Evolutionary conservation across 2,797 vertebrate species (phyloP).

Genomic region (Sphenodon punctatus): DNA sequence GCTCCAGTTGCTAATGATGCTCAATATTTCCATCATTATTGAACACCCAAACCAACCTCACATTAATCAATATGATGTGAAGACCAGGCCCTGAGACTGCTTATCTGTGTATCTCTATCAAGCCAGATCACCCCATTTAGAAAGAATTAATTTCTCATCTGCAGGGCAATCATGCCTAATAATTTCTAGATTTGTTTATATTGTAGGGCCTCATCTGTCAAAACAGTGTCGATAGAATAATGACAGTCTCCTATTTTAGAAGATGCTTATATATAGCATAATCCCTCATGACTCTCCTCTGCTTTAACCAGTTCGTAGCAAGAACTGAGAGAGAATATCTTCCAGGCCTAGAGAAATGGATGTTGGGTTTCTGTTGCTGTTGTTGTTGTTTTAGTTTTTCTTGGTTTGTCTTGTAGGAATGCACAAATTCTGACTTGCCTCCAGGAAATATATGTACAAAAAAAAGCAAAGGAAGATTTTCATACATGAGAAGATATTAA

Average conservation of each 20-base stretch:
- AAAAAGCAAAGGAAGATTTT: background rate
- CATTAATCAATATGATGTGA: constrained; percentile 27
- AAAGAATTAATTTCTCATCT: constrained; percentile 46
- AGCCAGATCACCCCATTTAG: constrained; percentile 12
- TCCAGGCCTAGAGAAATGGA: background rate
- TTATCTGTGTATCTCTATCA: background rate
- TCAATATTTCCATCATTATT: constrained; percentile 9
- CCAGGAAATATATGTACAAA: background rate
- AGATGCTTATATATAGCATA: constrained; percentile 1
- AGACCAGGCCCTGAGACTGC: background rate
- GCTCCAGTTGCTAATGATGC: background rate
- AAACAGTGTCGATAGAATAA: constrained; percentile 22
- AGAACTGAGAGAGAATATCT: background rate
- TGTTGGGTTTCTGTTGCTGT: background rate
- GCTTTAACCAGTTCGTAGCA: background rate
- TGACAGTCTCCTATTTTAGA: background rate
- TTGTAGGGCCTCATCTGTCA: constrained; percentile 42
- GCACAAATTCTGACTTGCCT: background rate
- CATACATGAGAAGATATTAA: background rate
- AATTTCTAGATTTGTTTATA: constrained; percentile 51
- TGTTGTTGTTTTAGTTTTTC: background rate
- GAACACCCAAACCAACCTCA: background rate
- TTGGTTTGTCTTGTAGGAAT: background rate
- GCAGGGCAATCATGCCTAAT: constrained; percentile 31
- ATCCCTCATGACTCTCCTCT: background rate